Evolutionary conservation across 1,140 invertebrate species (phyloP), one percentile per base, ranked within the genome.

Genomic region (Phymastichus coffea): DNA sequence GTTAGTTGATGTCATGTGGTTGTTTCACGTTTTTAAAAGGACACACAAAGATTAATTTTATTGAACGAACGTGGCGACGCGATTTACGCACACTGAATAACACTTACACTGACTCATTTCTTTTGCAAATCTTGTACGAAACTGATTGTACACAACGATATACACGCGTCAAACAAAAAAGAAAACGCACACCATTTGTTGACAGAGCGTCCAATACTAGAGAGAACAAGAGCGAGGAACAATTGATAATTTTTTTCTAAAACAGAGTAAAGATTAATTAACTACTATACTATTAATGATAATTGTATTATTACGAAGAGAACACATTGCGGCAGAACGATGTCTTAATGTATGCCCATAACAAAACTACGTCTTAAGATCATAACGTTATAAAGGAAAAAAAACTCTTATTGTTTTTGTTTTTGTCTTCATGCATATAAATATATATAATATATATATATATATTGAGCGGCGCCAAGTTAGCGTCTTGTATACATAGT

Each of bases 11-110:
- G 57, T 56, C 28, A 49, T 17, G 64, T 55, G 64, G 44, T 63
- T 57, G 59, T 67, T 55, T 59, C 25, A 10, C 62, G 56, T 22
- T 53, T 60, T 51, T 22, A 61, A 63, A 44, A 56, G 66, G 63
- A 66, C 62, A 65, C 35, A 47, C 23, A 33, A 37, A 63, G 25
- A 63, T n/a, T n/a, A n/a, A n/a, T n/a, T n/a, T n/a, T n/a, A n/a
- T n/a, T n/a, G n/a, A n/a, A n/a, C n/a, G n/a, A n/a, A n/a, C n/a
- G n/a, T n/a, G n/a, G n/a, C n/a, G n/a, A n/a, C n/a, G n/a, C n/a
- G n/a, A n/a, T n/a, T n/a, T n/a, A n/a, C n/a, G n/a, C n/a, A n/a
- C n/a, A n/a, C n/a, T n/a, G n/a, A n/a, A n/a, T n/a, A n/a, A n/a
- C n/a, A n/a, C n/a, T n/a, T n/a, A n/a, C n/a, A n/a, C n/a, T n/a